Conservation (phyloP, 2,797 vertebrate genomes). For the Galagoides demidoff region DNA sequence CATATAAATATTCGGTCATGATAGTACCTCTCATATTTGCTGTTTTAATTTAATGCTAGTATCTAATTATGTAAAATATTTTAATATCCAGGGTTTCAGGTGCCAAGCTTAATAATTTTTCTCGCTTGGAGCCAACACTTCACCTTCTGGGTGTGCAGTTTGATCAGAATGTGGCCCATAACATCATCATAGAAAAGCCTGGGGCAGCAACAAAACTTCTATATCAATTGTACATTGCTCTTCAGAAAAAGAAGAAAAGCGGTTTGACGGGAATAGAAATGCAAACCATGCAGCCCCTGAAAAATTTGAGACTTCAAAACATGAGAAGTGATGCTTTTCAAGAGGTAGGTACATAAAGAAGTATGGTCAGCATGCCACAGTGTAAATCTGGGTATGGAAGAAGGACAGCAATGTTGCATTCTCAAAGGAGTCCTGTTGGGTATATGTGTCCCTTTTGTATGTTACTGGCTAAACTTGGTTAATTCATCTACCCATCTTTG, state of each 20-base stretch:
- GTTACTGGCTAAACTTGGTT: background rate
- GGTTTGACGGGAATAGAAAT: slow-evolving; percentile 87
- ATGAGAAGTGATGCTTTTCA: slow-evolving; percentile 88
- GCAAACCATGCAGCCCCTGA: slow-evolving; percentile 89
- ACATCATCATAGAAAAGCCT: slow-evolving; percentile 92
- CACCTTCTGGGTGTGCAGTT: slow-evolving; percentile 92
- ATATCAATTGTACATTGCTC: slow-evolving; percentile 92
- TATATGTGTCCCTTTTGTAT: background rate
- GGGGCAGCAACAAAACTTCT: slow-evolving; percentile 92
- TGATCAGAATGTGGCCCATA: slow-evolving; percentile 89
- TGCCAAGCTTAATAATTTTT: slow-evolving; percentile 95
- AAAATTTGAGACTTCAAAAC: slow-evolving; percentile 83
- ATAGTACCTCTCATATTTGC: background rate
- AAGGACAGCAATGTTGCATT: background rate
- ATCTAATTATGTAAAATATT: slow-evolving; percentile 54
- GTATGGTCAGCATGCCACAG: rapidly evolving
- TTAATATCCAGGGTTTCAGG: slow-evolving; percentile 83
- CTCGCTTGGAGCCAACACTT: slow-evolving; percentile 92
- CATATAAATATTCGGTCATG: background rate
- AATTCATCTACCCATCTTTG: background rate
- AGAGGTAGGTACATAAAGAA: slow-evolving; percentile 87
- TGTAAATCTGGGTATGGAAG: background rate
- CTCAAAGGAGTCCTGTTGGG: background rate
- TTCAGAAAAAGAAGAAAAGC: slow-evolving; percentile 92
- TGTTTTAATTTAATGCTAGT: background rate